These are phyloP conservation scores for Pteronotus mesoamericanus DNA, from an alignment of 2,797 vertebrate genomes.

Conservation along the genomic window DNA sequence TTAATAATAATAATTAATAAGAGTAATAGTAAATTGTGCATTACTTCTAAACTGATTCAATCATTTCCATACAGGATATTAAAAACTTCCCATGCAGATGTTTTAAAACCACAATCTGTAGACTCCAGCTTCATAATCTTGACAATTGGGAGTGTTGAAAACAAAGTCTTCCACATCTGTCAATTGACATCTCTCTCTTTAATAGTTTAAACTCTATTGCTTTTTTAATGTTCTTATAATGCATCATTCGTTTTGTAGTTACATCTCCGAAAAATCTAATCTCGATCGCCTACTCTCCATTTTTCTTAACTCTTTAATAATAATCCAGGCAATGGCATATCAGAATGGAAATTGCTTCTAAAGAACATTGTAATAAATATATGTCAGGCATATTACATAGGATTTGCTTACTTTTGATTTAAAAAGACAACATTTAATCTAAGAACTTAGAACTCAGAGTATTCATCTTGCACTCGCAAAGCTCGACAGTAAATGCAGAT, in stretches of 20 bases:
- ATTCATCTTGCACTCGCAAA: not conserved
- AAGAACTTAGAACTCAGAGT: constrained; percentile 42
- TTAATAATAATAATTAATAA: not conserved
- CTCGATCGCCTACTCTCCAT: constrained; percentile 38
- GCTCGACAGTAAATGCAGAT: not conserved
- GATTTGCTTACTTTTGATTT: constrained; percentile 75
- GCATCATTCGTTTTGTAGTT: constrained; percentile 74
- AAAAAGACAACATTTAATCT: constrained; percentile 76
- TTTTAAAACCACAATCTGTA: not conserved
- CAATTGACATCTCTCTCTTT: constrained; percentile 33
- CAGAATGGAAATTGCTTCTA: constrained; percentile 76
- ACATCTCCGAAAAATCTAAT: constrained; percentile 71
- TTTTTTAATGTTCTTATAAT: constrained; percentile 47
- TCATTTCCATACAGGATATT: not conserved
- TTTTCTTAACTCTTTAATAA: constrained; percentile 79
- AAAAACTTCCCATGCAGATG: not conserved
- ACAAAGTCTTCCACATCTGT: not conserved
- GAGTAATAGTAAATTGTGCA: not conserved
- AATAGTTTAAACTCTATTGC: constrained; percentile 26
- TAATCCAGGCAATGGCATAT: constrained; percentile 29
- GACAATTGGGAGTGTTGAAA: not conserved
- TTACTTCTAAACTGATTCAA: not conserved
- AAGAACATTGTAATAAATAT: constrained; percentile 70
- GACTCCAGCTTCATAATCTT: not conserved
- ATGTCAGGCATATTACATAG: constrained; percentile 66